phyloP scores from a whole-genome alignment of 2,888 invertebrate species.

The Cheilosia pagana region DNA sequence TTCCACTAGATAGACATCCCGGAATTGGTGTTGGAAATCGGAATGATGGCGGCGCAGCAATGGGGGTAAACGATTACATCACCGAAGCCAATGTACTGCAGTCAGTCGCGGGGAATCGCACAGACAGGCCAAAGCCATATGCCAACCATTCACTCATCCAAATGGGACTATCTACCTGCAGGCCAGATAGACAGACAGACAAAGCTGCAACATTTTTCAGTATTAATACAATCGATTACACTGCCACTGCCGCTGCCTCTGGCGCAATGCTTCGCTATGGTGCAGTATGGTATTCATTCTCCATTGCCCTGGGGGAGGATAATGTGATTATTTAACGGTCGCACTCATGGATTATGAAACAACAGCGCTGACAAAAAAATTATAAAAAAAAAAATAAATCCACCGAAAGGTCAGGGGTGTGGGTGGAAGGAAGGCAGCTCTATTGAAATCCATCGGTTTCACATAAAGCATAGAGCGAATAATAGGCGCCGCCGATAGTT shows the following conservation, averaged over 20 bases:
- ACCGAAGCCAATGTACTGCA: slow-evolving; percentile 71
- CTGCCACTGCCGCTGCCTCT: slow-evolving; percentile 40
- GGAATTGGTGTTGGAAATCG: not conserved
- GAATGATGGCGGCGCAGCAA: slow-evolving; percentile 30
- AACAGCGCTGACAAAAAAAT: slow-evolving; percentile 46
- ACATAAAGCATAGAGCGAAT: slow-evolving; percentile 15
- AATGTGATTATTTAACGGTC: slow-evolving; percentile 74
- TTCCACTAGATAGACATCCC: slow-evolving; percentile 21
- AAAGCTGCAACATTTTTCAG: slow-evolving; percentile 75
- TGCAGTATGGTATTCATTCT: slow-evolving; percentile 26
- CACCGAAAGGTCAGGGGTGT: not conserved
- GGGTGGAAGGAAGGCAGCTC: slow-evolving; percentile 3
- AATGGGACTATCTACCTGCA: slow-evolving; percentile 50
- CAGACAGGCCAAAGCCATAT: slow-evolving; percentile 49
- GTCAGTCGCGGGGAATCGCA: slow-evolving; percentile 12
- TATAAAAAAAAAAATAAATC: slow-evolving; percentile 3
- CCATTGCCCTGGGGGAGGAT: slow-evolving; percentile 62
- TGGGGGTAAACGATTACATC: slow-evolving; percentile 55
- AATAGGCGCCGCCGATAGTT: slow-evolving; percentile 38
- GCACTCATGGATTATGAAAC: slow-evolving; percentile 73
- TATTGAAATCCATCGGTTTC: slow-evolving; percentile 57
- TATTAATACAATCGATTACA: slow-evolving; percentile 74
- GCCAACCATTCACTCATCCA: slow-evolving; percentile 65
- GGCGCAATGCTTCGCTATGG: slow-evolving; percentile 30
- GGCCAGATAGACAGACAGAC: slow-evolving; percentile 43